Percentiles rank a stretch among this genome's conserved stretches.
These are phyloP conservation scores for Rhabdomys pumilio DNA, from an alignment of 2,797 vertebrate species.

Conservation along the genomic window DNA sequence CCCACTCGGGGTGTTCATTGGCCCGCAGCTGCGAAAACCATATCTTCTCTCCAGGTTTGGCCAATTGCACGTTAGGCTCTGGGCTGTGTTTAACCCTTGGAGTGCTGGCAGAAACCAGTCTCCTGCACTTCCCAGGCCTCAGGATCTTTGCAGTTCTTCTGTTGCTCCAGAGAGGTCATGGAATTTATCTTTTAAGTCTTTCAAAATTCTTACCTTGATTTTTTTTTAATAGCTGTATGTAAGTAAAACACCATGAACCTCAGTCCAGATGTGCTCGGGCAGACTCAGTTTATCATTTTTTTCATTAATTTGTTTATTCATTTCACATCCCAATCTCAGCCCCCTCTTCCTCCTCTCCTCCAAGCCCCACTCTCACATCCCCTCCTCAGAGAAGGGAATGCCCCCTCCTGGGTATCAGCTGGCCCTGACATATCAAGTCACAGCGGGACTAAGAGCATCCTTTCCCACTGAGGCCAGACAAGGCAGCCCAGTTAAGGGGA, in stretches of 20 bases:
- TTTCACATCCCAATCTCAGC: not conserved
- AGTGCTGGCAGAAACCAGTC: constrained; percentile 74
- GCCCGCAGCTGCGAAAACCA: constrained; percentile 86
- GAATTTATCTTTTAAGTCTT: constrained; percentile 43
- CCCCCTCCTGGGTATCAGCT: not conserved
- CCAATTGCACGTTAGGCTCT: constrained; percentile 85
- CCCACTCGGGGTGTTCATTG: constrained; percentile 89
- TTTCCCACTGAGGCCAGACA: not conserved
- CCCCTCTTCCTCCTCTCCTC: not conserved
- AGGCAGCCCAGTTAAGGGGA: not conserved
- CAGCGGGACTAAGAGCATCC: not conserved
- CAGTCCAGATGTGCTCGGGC: not conserved
- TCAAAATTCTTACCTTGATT: constrained; percentile 49
- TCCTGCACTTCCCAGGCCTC: not conserved
- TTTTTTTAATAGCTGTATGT: not conserved
- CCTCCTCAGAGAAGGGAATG: not conserved
- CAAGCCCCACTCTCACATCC: not conserved
- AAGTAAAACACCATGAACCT: not conserved
- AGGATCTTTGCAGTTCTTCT: not conserved
- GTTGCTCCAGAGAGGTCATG: not conserved
- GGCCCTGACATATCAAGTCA: not conserved
- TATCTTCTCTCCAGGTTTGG: constrained; percentile 84
- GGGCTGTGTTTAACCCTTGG: constrained; percentile 89
- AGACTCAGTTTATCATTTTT: constrained; percentile 45
- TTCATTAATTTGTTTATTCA: not conserved